Base-by-base conservation (phyloP, 2,113 vertebrate species). In the Sinocyclocheilus anophthalmus region DNA sequence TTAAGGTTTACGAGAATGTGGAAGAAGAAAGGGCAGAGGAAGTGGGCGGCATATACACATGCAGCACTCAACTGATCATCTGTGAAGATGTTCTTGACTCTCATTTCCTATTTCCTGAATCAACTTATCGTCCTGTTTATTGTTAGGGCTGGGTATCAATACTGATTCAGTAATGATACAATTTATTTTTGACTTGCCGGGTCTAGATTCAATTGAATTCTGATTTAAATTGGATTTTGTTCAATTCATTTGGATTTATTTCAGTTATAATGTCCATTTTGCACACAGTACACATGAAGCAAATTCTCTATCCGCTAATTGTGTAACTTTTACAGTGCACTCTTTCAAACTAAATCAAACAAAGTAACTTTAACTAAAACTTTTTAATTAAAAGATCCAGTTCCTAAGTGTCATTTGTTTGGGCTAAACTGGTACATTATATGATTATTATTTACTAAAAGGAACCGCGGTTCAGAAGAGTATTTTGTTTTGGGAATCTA, bases 1-100 rank as follows among this genome's bases (percentile, higher is more conserved):
- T 76, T 75, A 77, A 63, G 45, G 61, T 81, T 65, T 70, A 72
- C 53, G 79, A 85, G 75, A 55, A 42, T 76, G 83, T 22, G 30
- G 75, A 81, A 33, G 39, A 42, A 83, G 65, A 55, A 45, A 39
- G 63, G 61, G 16, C 33, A 65, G 24, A 24, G 73, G 14, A 61
- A 16, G 76, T 84, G 42, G 70, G 39, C 72, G 4, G 48, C 45
- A 26, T 24, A 77, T 20, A 50, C 26, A 55, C 75, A 76, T 12
- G 7, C 39, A 30, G n/a, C 75, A 48, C 13, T 76, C n/a, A 76
- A 26, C 45, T 18, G 12, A 53, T 76, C 13, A 30, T 76, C 16
- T 77, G 37, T 42, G 33, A 2, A 59, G 57, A 22, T 72, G 33
- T 72, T 72, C 33, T 42, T 72, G 8, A 72, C 33, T 37, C 16